Evolutionary conservation across 2,113 vertebrate species (phyloP), one percentile per base, ranked within the genome.

Genomic region (Vulpes ferrilata): DNA sequence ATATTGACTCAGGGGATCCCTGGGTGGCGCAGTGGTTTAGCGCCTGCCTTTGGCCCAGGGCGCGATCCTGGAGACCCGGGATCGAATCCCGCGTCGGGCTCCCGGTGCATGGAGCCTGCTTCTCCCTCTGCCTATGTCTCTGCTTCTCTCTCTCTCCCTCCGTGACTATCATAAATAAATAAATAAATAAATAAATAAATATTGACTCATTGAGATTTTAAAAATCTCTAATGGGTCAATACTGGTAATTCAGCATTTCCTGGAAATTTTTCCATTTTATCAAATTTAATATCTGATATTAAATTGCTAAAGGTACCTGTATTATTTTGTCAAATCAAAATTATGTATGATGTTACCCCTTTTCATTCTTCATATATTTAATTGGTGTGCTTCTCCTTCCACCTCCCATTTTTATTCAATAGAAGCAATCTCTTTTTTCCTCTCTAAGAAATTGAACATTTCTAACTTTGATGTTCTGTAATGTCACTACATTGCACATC

Each of bases 241-340:
- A 55, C 38, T 71, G 13, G 15, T 71, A 81, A 53, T 92, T 87
- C 32, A 80, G 48, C 19, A 62, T 25, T 92, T 92, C 27, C 64
- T 62, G 73, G 73, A 92, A 59, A 55, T 27, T n/a, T 87, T 73
- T 5, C 94, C 43, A 87, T 87, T 95, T 92, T 87, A 71, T 92
- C 19, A 81, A 84, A 43, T 90, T 95, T 48, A 73, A 81, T 76
- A 62, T 81, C 27, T 62, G 55, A 11, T 43, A 55, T 87, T 87
- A 71, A 86, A 38, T 73, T 81, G 35, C 22, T 83, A 25, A 79
- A 85, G 27, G 17, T 71, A 38, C 32, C 59, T 86, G 30, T 62
- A 71, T 53, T 80, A 62, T 65, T 90, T 90, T 89, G 48, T 73
- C 43, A 87, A 87, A n/a, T 19, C 10, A 27, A 48, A 79, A 71